Conservation (phyloP, 2,797 vertebrate species). For the Acanthurus leucopareius region DNA sequence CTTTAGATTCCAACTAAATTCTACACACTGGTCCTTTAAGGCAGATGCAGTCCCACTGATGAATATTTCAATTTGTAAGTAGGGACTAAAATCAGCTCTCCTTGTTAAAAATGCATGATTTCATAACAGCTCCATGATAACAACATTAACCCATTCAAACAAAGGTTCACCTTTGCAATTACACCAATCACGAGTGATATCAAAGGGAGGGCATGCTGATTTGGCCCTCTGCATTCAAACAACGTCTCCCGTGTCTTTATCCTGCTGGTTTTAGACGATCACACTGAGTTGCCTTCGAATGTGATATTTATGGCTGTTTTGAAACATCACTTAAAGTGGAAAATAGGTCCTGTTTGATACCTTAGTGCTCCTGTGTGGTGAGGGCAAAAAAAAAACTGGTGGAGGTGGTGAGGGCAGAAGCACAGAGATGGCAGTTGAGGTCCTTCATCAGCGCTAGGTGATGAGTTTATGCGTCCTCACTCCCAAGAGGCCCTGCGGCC, state of each 20-base stretch:
- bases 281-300: slow-evolving; percentile 82
- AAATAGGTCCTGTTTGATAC: slow-evolving; percentile 72
- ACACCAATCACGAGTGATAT: slow-evolving; percentile 47
- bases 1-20: too few species aligned
- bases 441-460: slow-evolving; percentile 89
- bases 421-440: slow-evolving; percentile 71
- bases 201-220: slow-evolving; percentile 35
- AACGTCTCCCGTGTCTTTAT: slow-evolving; percentile 75
- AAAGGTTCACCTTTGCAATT: slow-evolving; percentile 71
- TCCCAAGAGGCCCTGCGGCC: slow-evolving; percentile 82
- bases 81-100: slow-evolving; percentile 48
- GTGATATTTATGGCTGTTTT: slow-evolving; percentile 84
- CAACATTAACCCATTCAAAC: slow-evolving; percentile 72
- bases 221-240: slow-evolving; percentile 35
- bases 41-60: slow-evolving; percentile 41
- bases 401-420: slow-evolving; percentile 73
- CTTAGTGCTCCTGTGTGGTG: slow-evolving; percentile 71
- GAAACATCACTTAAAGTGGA: slow-evolving; percentile 71
- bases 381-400: slow-evolving; percentile 70
- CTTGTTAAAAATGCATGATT: slow-evolving; percentile 75
- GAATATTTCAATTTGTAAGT: slow-evolving; percentile 69
- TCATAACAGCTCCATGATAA: slow-evolving; percentile 58
- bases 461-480: slow-evolving; percentile 90
- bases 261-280: slow-evolving; percentile 88
- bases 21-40: slow-evolving; percentile 12